These are phyloP conservation scores for Lerema accius DNA, from an alignment of 1,140 invertebrate genomes.

Conservation along the genomic window DNA sequence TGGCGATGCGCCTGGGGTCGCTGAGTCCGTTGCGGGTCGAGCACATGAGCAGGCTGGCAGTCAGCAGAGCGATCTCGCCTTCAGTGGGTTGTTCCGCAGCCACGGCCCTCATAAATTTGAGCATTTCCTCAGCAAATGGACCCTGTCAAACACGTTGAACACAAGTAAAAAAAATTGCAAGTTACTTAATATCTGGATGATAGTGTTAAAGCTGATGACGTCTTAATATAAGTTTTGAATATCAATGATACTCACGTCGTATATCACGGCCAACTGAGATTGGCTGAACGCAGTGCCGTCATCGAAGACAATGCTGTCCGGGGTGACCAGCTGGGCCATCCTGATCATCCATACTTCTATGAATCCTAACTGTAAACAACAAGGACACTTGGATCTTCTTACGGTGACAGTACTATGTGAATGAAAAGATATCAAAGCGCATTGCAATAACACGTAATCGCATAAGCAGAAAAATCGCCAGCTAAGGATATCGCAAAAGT, in stretches of 20 bases:
- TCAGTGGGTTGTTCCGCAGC: slow-evolving; percentile 92
- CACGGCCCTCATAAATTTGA: slow-evolving; percentile 91
- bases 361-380: slow-evolving; percentile 87
- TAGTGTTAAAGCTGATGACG: no score
- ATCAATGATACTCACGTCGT: slow-evolving; percentile 91
- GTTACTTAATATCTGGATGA: no score
- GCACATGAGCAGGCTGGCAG: slow-evolving; percentile 92
- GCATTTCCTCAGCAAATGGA: slow-evolving; percentile 88
- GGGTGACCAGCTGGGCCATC: slow-evolving; percentile 91
- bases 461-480: not conserved
- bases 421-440: not conserved
- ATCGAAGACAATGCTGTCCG: slow-evolving; percentile 93
- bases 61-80: slow-evolving; percentile 95
- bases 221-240: no score
- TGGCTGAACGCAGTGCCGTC: slow-evolving; percentile 94
- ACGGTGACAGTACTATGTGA: not conserved
- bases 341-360: slow-evolving; percentile 98
- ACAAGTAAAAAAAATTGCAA: no score
- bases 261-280: slow-evolving; percentile 95
- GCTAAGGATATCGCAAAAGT: not conserved
- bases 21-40: slow-evolving; percentile 91
- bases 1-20: slow-evolving; percentile 89
- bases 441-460: not conserved
- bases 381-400: slow-evolving; percentile 36
- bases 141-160: slow-evolving; percentile 68